Evolutionary conservation across 1,140 invertebrate genomes (phyloP), one percentile per base, ranked within the genome.

Genomic region (Ceratina calcarata): DNA sequence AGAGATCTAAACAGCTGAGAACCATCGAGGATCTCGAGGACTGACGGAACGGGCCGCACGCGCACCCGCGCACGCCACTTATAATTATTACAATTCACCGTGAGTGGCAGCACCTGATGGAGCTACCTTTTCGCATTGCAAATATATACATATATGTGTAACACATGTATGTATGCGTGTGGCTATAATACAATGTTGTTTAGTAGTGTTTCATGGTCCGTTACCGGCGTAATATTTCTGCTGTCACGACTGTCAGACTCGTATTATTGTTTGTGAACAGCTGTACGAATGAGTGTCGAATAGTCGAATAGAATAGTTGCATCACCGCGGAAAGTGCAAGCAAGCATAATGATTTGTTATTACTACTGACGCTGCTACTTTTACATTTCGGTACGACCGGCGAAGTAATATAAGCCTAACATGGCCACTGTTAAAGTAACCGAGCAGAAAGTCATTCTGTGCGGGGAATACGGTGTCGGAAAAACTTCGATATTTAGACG

Each of bases 391-490:
- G 3, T 55, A 15, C 45, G 18, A 58, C 72, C 84, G 84, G 79
- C 45, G n/a, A 66, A 69, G 74, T 67, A 69, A 64, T 22, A 74
- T 78, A 64, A 72, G 64, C 32, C 75, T 53, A 75, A 85, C 24
- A 97, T 97, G 97, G 97, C 97, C 86, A 95, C 96, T 86, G 94
- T 96, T 78, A 96, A 96, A 93, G 95, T 96, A 83, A 97, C 98
- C 13, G 97, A 97, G 88, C 96, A 98, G 90, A 99, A 99, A 95
- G 97, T 99, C 20, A 99, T 99, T 89, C 93, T 99, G 57, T 98
- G 97, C 92, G 98, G 98, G 37, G 98, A 99, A 94, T 99, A 97
- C 93, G 98, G 98, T 65, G 98, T 98, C 10, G 98, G 98, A 37
- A 99, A 99, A 93, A 98, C 96, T 90, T 98, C 98, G 55, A 93